Conservation (phyloP, 2,888 invertebrate genomes). For the Sylvicola fuscatus region DNA sequence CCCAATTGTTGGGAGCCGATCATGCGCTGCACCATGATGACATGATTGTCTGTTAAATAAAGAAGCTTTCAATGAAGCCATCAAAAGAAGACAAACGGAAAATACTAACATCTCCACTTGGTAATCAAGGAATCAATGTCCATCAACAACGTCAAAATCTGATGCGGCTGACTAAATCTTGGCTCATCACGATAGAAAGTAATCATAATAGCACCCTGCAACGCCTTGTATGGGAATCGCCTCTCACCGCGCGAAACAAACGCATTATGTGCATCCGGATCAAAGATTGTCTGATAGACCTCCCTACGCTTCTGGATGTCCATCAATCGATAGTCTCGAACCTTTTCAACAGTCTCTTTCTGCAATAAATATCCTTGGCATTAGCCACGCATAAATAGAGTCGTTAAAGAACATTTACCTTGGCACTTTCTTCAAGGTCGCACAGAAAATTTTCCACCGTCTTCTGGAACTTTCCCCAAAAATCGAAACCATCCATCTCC, state of each 20-base stretch:
- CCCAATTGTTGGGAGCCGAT: conserved; percentile 91
- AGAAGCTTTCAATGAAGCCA: conserved; percentile 1
- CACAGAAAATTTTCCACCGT: conserved; percentile 51
- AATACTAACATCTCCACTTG: conserved; percentile 88
- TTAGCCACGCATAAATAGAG: not conserved
- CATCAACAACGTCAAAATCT: conserved; percentile 82
- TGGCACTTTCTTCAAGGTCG: conserved; percentile 41
- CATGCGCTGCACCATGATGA: conserved; percentile 97
- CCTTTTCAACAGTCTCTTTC: conserved; percentile 37
- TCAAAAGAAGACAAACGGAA: conserved; percentile 2
- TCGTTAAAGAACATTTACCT: conserved; percentile 10
- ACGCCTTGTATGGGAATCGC: conserved; percentile 69
- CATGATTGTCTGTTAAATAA: conserved; percentile 71
- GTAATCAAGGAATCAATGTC: conserved; percentile 96
- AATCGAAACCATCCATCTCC: conserved; percentile 66
- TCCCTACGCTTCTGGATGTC: conserved; percentile 63
- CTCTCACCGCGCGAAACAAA: conserved; percentile 54
- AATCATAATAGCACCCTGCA: conserved; percentile 96
- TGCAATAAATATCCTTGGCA: conserved; percentile 15
- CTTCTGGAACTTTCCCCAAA: conserved; percentile 78
- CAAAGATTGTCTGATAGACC: conserved; percentile 78
- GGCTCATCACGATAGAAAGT: conserved; percentile 94
- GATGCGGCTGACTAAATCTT: conserved; percentile 94
- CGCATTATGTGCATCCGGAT: conserved; percentile 62
- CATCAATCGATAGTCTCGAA: conserved; percentile 41